Conservation (phyloP, 1,140 invertebrate genomes). For the Polypedilum vanderplanki region DNA sequence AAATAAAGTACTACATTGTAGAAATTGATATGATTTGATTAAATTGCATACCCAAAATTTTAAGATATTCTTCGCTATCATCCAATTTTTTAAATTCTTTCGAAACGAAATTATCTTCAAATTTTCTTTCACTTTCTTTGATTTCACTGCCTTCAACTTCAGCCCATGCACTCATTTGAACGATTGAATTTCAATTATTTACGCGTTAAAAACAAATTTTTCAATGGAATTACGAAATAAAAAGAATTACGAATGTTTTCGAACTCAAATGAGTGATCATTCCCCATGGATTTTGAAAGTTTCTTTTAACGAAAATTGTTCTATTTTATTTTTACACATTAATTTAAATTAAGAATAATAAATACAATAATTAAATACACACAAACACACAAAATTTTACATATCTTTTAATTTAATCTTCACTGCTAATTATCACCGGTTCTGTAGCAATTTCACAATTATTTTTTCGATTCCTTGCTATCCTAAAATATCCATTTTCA, state of each 20-base stretch:
- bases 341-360: background rate
- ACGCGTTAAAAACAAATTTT: too few species aligned
- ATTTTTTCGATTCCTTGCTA: slow-evolving; percentile 52
- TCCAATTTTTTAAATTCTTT: background rate
- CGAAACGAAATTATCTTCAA: background rate
- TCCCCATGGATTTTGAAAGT: background rate
- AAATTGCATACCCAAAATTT: background rate
- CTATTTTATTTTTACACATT: background rate
- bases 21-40: too few species aligned
- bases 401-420: background rate
- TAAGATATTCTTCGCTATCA: background rate
- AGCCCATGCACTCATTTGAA: background rate
- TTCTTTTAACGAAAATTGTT: background rate
- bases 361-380: background rate
- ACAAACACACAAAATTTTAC: background rate
- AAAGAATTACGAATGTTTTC: too few species aligned
- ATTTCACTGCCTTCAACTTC: background rate
- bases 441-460: slow-evolving; percentile 47
- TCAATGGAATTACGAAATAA: too few species aligned
- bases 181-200: background rate
- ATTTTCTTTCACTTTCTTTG: background rate
- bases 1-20: background rate
- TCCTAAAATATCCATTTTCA: slow-evolving; percentile 52
- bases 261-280: too few species aligned
- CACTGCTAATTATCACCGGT: background rate